Conservation (phyloP, 2,797 vertebrate genomes). For the Bufotes viridis region DNA sequence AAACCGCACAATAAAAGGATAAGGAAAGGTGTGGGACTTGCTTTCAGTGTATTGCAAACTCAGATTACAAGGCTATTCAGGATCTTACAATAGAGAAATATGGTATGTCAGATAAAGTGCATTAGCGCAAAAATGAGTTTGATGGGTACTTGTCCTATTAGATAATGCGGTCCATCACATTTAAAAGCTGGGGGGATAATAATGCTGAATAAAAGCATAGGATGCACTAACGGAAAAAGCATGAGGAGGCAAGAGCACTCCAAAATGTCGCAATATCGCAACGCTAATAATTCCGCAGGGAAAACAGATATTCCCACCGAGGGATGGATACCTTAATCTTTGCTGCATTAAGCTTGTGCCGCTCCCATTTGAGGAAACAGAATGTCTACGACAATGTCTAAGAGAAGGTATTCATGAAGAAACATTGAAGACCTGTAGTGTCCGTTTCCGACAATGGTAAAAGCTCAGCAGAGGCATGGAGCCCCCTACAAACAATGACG, state of each 20-base stretch:
- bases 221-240: constrained; percentile 33
- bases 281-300: constrained; percentile 15
- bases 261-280: constrained; percentile 39
- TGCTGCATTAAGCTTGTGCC: constrained; percentile 49
- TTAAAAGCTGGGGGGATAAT: constrained; percentile 34
- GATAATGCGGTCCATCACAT: constrained; percentile 55
- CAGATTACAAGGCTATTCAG: constrained; percentile 26
- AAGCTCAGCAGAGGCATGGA: not conserved
- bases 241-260: constrained; percentile 21
- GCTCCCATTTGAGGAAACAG: constrained; percentile 28
- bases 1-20: not conserved
- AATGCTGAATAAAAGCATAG: constrained; percentile 37
- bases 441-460: not conserved
- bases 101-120: constrained; percentile 47
- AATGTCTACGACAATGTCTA: constrained; percentile 35
- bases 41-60: constrained; percentile 40
- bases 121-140: constrained; percentile 41
- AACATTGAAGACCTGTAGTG: not conserved
- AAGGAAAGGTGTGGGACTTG: not conserved
- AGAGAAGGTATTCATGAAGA: not conserved
- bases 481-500: not conserved
- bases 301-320: constrained; percentile 16
- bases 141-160: constrained; percentile 47
- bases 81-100: constrained; percentile 29
- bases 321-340: constrained; percentile 42